These are phyloP conservation scores for Polyergus mexicanus DNA, from an alignment of 1,140 invertebrate species.

Conservation along the genomic window DNA sequence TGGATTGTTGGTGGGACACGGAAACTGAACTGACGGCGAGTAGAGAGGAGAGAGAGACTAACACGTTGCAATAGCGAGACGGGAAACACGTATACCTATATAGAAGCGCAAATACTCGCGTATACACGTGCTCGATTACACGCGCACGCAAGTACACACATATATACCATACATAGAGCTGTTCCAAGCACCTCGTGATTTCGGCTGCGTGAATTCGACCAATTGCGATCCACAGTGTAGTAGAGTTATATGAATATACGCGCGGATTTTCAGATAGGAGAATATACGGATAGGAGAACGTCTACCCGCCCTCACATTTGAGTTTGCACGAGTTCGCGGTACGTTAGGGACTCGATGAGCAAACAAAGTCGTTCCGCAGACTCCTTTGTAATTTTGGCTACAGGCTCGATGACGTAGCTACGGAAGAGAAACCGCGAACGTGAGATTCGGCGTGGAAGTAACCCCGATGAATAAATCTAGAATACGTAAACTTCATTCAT, in stretches of 20 bases:
- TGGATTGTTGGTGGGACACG: conserved; percentile 80
- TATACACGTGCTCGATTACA: conserved; percentile 20
- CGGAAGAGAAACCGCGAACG: conserved; percentile 6
- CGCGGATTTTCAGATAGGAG: conserved; percentile 31
- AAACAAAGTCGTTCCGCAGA: conserved; percentile 53
- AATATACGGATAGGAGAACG: neutral
- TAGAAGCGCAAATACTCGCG: conserved; percentile 35
- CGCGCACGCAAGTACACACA: conserved; percentile 45
- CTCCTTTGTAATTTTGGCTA: conserved; percentile 29
- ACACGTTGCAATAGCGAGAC: conserved; percentile 70
- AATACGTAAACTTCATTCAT: neutral
- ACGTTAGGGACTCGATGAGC: conserved; percentile 40
- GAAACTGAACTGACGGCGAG: conserved; percentile 66
- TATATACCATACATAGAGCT: conserved; percentile 37
- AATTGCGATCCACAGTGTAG: conserved; percentile 47
- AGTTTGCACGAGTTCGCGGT: conserved; percentile 46
- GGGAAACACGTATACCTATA: conserved; percentile 33
- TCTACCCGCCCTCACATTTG: conserved; percentile 6
- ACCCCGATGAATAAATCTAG: conserved; percentile 7
- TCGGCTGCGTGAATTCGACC: conserved; percentile 28
- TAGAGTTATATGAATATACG: conserved; percentile 56
- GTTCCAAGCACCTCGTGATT: conserved; percentile 55
- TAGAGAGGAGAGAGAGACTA: conserved; percentile 63
- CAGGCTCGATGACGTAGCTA: conserved; percentile 19
- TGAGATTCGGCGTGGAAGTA: neutral